phyloP scores from a whole-genome alignment of 2,888 invertebrate species.

The Deroplatys truncata region DNA sequence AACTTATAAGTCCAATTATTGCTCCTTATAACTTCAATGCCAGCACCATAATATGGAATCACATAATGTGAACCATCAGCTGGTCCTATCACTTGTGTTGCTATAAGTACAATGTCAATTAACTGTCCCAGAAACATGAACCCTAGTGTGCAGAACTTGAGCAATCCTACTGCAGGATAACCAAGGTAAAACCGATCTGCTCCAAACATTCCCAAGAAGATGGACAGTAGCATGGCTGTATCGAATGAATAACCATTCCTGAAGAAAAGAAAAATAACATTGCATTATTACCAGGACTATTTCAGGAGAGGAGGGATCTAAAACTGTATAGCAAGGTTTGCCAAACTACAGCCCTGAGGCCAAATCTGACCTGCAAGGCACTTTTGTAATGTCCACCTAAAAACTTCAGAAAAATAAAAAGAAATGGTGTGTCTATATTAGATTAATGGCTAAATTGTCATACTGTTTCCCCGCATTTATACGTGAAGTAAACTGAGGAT shows the following conservation, averaged over 20 bases:
- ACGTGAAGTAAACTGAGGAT: too few relatives aligned
- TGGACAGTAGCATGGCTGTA: constrained; percentile 85
- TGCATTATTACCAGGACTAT: neutral
- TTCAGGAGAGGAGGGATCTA: too few relatives aligned
- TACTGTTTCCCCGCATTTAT: too few relatives aligned
- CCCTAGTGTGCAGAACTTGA: constrained; percentile 93
- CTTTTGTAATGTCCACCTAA: too few relatives aligned
- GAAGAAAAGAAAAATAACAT: constrained; percentile 37
- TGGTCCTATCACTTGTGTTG: constrained; percentile 90
- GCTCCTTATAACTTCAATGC: constrained; percentile 72
- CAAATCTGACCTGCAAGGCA: too few relatives aligned
- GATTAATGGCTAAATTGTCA: too few relatives aligned
- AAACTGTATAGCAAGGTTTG: too few relatives aligned
- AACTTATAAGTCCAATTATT: constrained; percentile 81
- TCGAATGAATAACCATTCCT: constrained; percentile 94
- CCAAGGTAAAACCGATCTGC: constrained; percentile 97
- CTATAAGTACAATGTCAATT: constrained; percentile 90
- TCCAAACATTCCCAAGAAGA: constrained; percentile 98
- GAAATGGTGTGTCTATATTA: too few relatives aligned
- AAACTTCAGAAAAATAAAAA: too few relatives aligned
- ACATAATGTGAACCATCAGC: constrained; percentile 93
- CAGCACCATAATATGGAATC: constrained; percentile 90
- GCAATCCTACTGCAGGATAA: constrained; percentile 90
- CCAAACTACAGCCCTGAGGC: too few relatives aligned
- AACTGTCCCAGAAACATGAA: constrained; percentile 95